A percentile compares a stretch with the other conserved stretches of the same genome.
These are phyloP conservation scores for Drosophila leontia DNA, from an alignment of 1,140 invertebrate genomes.

Conservation along the genomic window DNA sequence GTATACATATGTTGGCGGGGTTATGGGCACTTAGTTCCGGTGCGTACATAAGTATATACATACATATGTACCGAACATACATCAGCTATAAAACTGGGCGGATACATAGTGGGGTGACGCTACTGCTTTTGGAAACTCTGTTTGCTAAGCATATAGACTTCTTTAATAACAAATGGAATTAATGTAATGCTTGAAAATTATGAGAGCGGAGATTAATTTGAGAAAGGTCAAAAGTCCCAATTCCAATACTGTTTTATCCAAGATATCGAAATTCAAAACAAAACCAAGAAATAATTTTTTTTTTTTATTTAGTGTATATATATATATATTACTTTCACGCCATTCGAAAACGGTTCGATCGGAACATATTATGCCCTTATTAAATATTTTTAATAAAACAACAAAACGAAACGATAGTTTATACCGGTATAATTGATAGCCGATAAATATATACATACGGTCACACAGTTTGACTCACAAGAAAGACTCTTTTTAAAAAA, in stretches of 20 bases:
- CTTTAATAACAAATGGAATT: background rate
- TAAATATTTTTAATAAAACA: background rate
- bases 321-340: too few species aligned
- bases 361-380: background rate
- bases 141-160: background rate
- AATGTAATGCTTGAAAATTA: background rate
- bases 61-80: background rate
- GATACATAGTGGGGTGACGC: background rate
- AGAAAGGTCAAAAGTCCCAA: background rate
- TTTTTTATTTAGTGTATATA: too few species aligned
- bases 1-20: background rate
- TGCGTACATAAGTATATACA: background rate
- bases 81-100: conserved; percentile 1
- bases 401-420: background rate
- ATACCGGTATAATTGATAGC: background rate
- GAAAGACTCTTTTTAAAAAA: background rate
- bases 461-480: background rate
- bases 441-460: background rate
- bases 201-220: background rate
- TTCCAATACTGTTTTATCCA: background rate
- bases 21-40: too few species aligned
- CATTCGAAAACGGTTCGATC: too few species aligned
- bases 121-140: background rate
- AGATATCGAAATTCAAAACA: background rate
- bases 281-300: background rate